Percentiles rank a stretch among this genome's conserved stretches.
Conservation (phyloP, 2,797 vertebrate species). For the Salarias fasciatus region DNA sequence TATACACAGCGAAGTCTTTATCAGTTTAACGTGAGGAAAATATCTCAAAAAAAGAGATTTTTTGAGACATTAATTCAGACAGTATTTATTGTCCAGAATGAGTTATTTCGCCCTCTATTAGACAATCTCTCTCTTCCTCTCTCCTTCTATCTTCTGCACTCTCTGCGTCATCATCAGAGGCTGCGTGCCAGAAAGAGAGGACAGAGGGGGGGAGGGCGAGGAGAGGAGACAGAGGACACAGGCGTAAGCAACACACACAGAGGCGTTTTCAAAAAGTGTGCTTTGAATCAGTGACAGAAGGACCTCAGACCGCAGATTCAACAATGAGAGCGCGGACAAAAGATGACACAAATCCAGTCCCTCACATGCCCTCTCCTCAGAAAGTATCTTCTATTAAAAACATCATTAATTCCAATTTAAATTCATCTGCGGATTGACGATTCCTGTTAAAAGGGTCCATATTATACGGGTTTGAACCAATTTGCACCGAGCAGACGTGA, state of each 20-base stretch:
- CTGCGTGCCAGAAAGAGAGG: conserved; percentile 64
- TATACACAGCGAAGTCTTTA: conserved; percentile 3
- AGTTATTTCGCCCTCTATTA: conserved; percentile 25
- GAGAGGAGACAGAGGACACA: conserved; percentile 47
- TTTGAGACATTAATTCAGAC: too few relatives aligned
- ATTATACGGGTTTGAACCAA: conserved; percentile 21
- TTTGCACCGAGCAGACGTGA: conserved; percentile 26
- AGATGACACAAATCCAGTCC: conserved; percentile 36
- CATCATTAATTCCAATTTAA: conserved; percentile 27
- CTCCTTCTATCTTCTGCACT: conserved; percentile 34
- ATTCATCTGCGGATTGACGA: conserved; percentile 25
- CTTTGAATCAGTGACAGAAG: conserved; percentile 32
- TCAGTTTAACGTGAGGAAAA: conserved; percentile 11
- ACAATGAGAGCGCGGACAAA: conserved; percentile 32
- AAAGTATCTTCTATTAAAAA: conserved; percentile 34
- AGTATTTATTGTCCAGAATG: too few relatives aligned
- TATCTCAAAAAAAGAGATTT: too few relatives aligned
- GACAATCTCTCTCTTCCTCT: conserved; percentile 8
- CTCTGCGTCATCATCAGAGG: conserved; percentile 67
- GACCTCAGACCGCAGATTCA: conserved; percentile 27
- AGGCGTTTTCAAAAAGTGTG: conserved; percentile 31
- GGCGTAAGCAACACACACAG: conserved; percentile 39
- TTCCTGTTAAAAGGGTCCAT: conserved; percentile 20
- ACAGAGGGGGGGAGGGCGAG: conserved; percentile 24
- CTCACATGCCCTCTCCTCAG: neutral